A percentile compares a stretch with the other conserved stretches of the same genome.
Evolutionary conservation across 2,888 invertebrate genomes (phyloP).

Genomic region (Ennomos quercinarius): DNA sequence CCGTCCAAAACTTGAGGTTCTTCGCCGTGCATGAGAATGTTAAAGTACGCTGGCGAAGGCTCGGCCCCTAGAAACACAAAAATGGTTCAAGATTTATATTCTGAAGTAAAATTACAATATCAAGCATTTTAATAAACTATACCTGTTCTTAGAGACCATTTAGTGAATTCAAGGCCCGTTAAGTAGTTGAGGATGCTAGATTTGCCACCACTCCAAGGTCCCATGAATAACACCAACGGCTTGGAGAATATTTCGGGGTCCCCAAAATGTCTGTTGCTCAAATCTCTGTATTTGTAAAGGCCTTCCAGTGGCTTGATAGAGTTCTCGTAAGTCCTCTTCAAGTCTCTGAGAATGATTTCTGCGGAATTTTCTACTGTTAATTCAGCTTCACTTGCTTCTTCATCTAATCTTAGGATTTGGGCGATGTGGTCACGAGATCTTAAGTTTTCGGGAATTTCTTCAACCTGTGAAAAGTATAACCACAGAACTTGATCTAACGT

Average conservation of each 20-base stretch:
- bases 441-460: constrained; percentile 90
- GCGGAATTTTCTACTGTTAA: constrained; percentile 89
- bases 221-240: constrained; percentile 96
- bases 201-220: constrained; percentile 98
- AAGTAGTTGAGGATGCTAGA: constrained; percentile 97
- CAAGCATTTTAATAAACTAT: background rate
- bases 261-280: constrained; percentile 96
- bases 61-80: constrained; percentile 90
- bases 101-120: too few relatives aligned
- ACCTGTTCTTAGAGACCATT: constrained; percentile 95
- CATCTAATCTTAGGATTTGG: constrained; percentile 92
- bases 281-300: constrained; percentile 95
- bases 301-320: constrained; percentile 96
- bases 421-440: constrained; percentile 92
- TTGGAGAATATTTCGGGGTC: constrained; percentile 98
- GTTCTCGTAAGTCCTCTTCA: constrained; percentile 93
- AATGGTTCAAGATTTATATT: too few relatives aligned
- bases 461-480: constrained; percentile 81
- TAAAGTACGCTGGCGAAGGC: constrained; percentile 96
- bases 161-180: constrained; percentile 93
- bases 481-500: too few relatives aligned
- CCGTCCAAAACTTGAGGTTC: constrained; percentile 95
- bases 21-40: constrained; percentile 95
- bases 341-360: constrained; percentile 91
- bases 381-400: constrained; percentile 90